Conservation (phyloP, 1,140 invertebrate genomes). For the Tyrophagus putrescentiae region DNA sequence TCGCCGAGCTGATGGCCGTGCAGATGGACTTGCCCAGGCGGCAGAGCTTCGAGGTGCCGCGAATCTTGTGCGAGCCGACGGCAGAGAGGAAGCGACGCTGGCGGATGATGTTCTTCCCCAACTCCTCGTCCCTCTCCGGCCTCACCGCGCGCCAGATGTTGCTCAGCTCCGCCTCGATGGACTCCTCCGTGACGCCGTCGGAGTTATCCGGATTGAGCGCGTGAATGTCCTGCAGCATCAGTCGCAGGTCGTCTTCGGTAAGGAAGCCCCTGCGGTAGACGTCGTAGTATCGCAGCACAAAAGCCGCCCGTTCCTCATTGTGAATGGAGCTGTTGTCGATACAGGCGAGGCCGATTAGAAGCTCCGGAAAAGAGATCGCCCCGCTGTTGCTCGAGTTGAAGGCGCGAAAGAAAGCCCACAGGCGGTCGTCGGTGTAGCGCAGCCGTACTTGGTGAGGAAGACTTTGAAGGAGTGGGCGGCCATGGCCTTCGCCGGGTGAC, state of each 20-base stretch:
- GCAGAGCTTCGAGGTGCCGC: constrained; percentile 41
- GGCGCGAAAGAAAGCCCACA: constrained; percentile 13
- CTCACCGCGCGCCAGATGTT: not conserved
- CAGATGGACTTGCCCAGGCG: constrained; percentile 27
- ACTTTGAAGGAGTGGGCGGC: constrained; percentile 9
- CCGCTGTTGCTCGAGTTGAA: constrained; percentile 15
- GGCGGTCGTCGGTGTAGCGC: not conserved
- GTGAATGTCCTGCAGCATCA: not conserved
- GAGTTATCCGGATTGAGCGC: not conserved
- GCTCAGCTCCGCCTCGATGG: not conserved
- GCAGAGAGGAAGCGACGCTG: constrained; percentile 37
- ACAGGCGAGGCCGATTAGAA: constrained; percentile 39
- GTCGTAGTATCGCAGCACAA: constrained; percentile 43
- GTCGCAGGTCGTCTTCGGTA: not conserved
- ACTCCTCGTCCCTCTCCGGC: not conserved
- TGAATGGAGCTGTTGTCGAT: constrained; percentile 39
- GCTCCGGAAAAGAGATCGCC: constrained; percentile 35
- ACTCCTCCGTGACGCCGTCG: not conserved
- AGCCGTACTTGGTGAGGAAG: constrained; percentile 18
- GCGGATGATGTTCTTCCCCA: not conserved
- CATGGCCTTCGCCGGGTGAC: constrained; percentile 16
- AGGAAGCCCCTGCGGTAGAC: constrained; percentile 37
- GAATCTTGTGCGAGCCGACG: constrained; percentile 41
- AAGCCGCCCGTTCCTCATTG: constrained; percentile 41
- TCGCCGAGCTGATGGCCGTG: not conserved